Percentiles rank a stretch among this genome's conserved stretches.
These are phyloP conservation scores for Agrochola litura DNA, from an alignment of 2,888 invertebrate genomes.

Conservation along the genomic window DNA sequence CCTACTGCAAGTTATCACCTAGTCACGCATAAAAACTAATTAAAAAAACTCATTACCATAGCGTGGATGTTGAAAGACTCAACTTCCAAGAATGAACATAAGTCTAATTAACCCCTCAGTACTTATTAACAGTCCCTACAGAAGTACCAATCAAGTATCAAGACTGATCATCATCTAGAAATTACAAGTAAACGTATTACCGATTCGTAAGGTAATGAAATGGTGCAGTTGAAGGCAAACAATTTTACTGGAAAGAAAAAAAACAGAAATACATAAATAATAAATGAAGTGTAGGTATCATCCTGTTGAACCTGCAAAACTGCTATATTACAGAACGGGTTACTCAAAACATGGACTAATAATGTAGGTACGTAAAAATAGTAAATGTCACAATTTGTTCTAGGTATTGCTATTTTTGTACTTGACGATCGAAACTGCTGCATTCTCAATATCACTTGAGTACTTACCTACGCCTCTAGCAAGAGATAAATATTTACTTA, in stretches of 20 bases:
- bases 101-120: not conserved
- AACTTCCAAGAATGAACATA: not conserved
- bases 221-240: constrained; percentile 22
- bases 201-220: constrained; percentile 32
- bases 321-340: constrained; percentile 47
- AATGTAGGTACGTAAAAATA: constrained; percentile 3
- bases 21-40: not conserved
- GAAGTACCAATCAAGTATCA: not conserved
- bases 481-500: not conserved
- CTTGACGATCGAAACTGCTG: not conserved
- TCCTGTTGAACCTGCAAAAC: constrained; percentile 24
- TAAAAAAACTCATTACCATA: not conserved
- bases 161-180: not conserved
- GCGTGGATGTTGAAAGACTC: not conserved
- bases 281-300: constrained; percentile 8
- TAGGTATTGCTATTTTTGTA: constrained; percentile 38
- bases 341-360: constrained; percentile 26
- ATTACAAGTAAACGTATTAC: constrained; percentile 9
- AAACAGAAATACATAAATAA: not conserved
- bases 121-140: not conserved
- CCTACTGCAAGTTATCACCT: not conserved
- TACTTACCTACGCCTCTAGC: not conserved
- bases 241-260: not conserved
- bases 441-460: not conserved
- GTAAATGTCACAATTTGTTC: constrained; percentile 36